A percentile compares a stretch with the other conserved stretches of the same genome.
Conservation (phyloP, 2,113 vertebrate genomes). For the Dasyurus viverrinus region DNA sequence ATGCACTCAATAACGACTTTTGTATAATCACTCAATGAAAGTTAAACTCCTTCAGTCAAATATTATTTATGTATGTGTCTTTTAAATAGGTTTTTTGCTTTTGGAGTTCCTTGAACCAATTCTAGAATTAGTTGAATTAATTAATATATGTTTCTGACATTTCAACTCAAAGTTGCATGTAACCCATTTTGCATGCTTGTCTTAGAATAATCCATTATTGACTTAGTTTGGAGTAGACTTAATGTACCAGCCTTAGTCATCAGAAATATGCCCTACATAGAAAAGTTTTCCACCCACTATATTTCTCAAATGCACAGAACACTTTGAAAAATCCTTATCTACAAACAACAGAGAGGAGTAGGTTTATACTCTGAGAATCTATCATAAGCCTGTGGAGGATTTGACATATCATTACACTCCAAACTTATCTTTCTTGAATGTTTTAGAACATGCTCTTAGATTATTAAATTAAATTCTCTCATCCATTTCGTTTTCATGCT, state of each 20-base stretch:
- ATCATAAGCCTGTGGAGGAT: slow-evolving; percentile 54
- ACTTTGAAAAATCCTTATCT: slow-evolving; percentile 68
- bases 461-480: slow-evolving; percentile 59
- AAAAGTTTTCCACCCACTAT: slow-evolving; percentile 59
- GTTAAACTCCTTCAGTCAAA: slow-evolving; percentile 54
- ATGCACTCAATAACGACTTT: slow-evolving; percentile 80
- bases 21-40: slow-evolving; percentile 73
- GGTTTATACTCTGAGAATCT: slow-evolving; percentile 56
- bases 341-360: slow-evolving; percentile 56
- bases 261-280: slow-evolving; percentile 61
- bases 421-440: slow-evolving; percentile 46
- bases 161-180: slow-evolving; percentile 56
- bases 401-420: slow-evolving; percentile 47
- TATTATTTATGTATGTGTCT: slow-evolving; percentile 58
- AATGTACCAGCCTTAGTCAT: slow-evolving; percentile 63
- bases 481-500: slow-evolving; percentile 27
- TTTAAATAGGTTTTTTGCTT: slow-evolving; percentile 7
- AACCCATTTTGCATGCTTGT: slow-evolving; percentile 63
- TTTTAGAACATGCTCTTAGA: slow-evolving; percentile 48
- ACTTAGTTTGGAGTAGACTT: slow-evolving; percentile 54
- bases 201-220: slow-evolving; percentile 57
- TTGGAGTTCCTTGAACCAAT: slow-evolving; percentile 58
- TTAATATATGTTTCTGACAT: slow-evolving; percentile 62
- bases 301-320: slow-evolving; percentile 57
- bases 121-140: slow-evolving; percentile 52